These are phyloP conservation scores for Brachyistius frenatus DNA, from an alignment of 2,113 vertebrate genomes.

Conservation along the genomic window DNA sequence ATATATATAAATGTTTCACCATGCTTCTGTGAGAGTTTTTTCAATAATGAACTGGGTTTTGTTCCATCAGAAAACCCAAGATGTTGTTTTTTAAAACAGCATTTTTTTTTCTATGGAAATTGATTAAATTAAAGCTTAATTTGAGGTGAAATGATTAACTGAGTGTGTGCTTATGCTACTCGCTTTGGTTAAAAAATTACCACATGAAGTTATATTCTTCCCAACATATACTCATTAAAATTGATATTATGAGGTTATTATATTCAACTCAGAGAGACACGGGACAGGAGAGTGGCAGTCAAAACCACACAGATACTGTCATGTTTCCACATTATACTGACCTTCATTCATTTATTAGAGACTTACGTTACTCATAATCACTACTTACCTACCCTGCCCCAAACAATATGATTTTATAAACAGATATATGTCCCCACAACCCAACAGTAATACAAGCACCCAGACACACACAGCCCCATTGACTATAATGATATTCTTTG, in stretches of 20 bases:
- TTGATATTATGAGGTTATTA: slow-evolving; percentile 20
- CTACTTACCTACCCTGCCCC: too few species aligned
- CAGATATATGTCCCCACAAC: too few species aligned
- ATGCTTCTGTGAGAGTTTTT: slow-evolving; percentile 12
- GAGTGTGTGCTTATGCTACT: slow-evolving; percentile 6
- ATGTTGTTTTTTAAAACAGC: slow-evolving; percentile 17
- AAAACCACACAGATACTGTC: neutral
- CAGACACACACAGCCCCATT: neutral
- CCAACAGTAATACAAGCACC: neutral
- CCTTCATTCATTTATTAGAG: too few species aligned
- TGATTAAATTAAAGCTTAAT: slow-evolving; percentile 54
- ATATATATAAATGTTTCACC: slow-evolving; percentile 64
- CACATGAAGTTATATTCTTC: slow-evolving; percentile 34
- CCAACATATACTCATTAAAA: slow-evolving; percentile 25
- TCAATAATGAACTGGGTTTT: slow-evolving; percentile 46
- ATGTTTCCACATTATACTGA: neutral
- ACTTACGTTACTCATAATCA: too few species aligned
- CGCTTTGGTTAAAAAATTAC: slow-evolving; percentile 20
- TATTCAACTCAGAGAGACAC: slow-evolving; percentile 13
- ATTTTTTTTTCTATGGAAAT: slow-evolving; percentile 42
- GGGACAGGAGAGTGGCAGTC: neutral
- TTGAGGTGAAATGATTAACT: slow-evolving; percentile 26
- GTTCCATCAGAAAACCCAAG: slow-evolving; percentile 34
- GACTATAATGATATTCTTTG: slow-evolving; percentile 42
- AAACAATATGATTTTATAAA: too few species aligned